Percentiles rank a stretch among this genome's conserved stretches.
phyloP scores from a whole-genome alignment of 2,888 invertebrate species.

The Cheilosia grossa region DNA sequence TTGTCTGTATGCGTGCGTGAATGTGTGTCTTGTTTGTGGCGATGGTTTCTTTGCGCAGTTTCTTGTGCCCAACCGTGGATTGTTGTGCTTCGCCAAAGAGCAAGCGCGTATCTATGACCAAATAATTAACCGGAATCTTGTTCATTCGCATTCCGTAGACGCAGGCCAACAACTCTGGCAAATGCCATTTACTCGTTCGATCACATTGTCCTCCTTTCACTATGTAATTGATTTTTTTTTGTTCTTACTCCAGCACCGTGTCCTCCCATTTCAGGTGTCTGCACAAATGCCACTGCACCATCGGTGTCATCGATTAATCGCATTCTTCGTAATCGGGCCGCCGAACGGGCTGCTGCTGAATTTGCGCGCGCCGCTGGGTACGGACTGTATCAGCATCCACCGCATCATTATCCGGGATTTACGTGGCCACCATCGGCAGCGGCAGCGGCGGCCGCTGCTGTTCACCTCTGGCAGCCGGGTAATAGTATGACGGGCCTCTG shows the following conservation, averaged over 20 bases:
- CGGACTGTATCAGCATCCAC: slow-evolving; percentile 89
- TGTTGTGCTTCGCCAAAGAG: slow-evolving; percentile 40
- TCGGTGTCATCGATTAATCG: slow-evolving; percentile 98
- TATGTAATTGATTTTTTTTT: slow-evolving; percentile 30
- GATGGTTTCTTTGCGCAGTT: slow-evolving; percentile 10
- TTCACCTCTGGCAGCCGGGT: slow-evolving; percentile 86
- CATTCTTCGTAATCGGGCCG: slow-evolving; percentile 96
- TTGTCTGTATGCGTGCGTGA: not conserved
- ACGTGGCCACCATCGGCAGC: slow-evolving; percentile 84
- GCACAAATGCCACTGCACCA: slow-evolving; percentile 97
- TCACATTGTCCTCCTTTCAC: slow-evolving; percentile 63
- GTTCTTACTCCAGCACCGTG: not conserved
- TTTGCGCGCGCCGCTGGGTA: slow-evolving; percentile 96
- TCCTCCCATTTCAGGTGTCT: slow-evolving; percentile 89
- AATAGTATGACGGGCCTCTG: slow-evolving; percentile 84
- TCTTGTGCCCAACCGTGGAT: slow-evolving; percentile 50
- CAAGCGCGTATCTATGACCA: slow-evolving; percentile 71
- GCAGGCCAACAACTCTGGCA: slow-evolving; percentile 50
- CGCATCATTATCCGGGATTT: slow-evolving; percentile 87
- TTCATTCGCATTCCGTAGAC: slow-evolving; percentile 61
- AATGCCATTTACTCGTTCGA: slow-evolving; percentile 38
- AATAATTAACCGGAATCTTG: slow-evolving; percentile 70
- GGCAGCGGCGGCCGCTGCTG: slow-evolving; percentile 78
- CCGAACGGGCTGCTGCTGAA: slow-evolving; percentile 97
- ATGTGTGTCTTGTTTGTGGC: not conserved